Conservation (phyloP, 2,888 invertebrate species). For the Eurytoma californica region DNA sequence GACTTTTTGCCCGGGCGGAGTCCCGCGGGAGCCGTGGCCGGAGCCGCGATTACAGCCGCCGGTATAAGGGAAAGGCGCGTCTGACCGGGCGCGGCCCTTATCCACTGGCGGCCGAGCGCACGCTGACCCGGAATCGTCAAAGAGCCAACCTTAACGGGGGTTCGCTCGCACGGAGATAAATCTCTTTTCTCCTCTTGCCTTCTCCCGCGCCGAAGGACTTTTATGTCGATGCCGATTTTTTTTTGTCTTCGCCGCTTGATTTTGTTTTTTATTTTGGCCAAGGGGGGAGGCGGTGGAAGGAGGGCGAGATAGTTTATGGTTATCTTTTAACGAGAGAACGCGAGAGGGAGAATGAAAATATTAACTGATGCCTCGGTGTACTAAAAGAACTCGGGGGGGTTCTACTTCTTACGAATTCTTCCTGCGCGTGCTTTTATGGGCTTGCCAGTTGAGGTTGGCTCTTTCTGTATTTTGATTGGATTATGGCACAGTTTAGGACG, state of each 20-base stretch:
- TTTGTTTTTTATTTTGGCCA: not conserved
- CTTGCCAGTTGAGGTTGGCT: no score
- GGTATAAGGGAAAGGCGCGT: not conserved
- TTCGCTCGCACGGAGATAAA: conserved; percentile 12
- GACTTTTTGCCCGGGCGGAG: conserved; percentile 14
- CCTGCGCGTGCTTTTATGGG: no score
- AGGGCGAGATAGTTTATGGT: not conserved
- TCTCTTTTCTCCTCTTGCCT: not conserved
- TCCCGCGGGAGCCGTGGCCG: conserved; percentile 20
- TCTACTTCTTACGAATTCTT: no score
- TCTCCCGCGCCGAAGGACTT: not conserved
- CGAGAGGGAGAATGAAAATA: conserved; percentile 8
- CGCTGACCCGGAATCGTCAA: conserved; percentile 8
- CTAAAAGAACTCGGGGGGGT: no score
- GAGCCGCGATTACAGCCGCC: not conserved
- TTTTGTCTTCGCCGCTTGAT: not conserved
- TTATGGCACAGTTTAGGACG: no score
- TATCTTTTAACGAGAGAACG: not conserved
- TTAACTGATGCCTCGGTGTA: conserved; percentile 5
- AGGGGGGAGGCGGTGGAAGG: not conserved
- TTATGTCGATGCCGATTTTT: conserved; percentile 7
- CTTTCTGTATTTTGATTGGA: no score
- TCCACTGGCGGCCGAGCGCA: not conserved
- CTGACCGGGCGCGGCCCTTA: conserved; percentile 29
- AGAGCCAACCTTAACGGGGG: not conserved